These are phyloP conservation scores for Eclectus roratus DNA, from an alignment of 2,113 vertebrate genomes.

Conservation along the genomic window DNA sequence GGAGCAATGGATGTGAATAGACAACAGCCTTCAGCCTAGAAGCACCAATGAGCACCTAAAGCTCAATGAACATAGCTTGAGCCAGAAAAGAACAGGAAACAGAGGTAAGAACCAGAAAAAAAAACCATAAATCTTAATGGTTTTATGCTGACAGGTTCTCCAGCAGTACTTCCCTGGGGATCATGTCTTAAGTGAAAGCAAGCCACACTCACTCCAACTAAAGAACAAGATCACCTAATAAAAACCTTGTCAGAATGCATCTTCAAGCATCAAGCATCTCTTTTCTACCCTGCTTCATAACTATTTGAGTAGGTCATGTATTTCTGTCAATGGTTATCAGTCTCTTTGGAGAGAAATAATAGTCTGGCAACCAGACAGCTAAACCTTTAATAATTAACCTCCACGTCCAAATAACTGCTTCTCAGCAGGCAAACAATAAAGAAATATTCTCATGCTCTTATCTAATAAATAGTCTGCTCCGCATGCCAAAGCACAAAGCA, in stretches of 20 bases:
- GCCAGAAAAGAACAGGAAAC: background rate
- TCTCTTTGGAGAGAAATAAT: background rate
- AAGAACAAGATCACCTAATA: background rate
- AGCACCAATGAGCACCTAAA: background rate
- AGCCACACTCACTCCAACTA: background rate
- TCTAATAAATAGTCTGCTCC: background rate
- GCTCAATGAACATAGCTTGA: background rate
- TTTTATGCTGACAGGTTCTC: background rate
- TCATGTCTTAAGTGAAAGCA: background rate
- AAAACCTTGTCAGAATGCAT: background rate
- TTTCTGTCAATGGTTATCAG: background rate
- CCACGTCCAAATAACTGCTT: background rate
- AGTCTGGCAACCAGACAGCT: background rate
- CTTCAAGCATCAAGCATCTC: background rate
- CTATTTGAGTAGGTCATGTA: accelerated
- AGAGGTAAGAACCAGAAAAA: background rate
- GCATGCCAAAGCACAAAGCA: background rate
- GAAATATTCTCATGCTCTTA: background rate
- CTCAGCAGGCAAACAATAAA: background rate
- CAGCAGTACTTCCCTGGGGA: background rate
- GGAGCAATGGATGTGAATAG: background rate
- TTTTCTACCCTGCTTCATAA: background rate
- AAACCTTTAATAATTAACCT: background rate
- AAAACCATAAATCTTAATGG: background rate
- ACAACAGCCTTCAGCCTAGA: background rate